phyloP scores from a whole-genome alignment of 2,888 invertebrate genomes.

The Lepidochitona cinerea region DNA sequence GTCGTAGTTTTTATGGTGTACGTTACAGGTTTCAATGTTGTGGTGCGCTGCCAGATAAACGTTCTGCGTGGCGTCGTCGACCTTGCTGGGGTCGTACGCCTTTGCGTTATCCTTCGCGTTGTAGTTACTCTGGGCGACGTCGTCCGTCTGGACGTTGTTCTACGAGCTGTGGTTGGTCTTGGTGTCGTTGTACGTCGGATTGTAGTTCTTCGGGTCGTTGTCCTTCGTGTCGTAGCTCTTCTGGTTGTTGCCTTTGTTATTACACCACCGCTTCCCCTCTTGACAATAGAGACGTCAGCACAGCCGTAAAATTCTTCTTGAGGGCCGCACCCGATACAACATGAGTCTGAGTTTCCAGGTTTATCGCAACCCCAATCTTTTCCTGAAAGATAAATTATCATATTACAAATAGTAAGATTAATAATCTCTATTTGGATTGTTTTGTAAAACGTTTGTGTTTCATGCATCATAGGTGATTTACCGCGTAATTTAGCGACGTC shows the following conservation, averaged over 20 bases:
- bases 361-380: conserved; percentile 37
- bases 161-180: not conserved
- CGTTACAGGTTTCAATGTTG: not conserved
- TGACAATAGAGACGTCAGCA: conserved; percentile 15
- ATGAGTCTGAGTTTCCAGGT: conserved; percentile 15
- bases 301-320: conserved; percentile 38
- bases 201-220: not conserved
- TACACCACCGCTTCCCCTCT: not conserved
- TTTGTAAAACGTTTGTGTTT: too few species aligned
- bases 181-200: not conserved
- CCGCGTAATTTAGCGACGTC: too few species aligned
- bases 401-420: too few species aligned
- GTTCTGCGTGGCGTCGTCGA: not conserved
- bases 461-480: too few species aligned
- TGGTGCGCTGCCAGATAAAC: not conserved
- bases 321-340: conserved; percentile 42
- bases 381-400: conserved; percentile 28
- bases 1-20: not conserved
- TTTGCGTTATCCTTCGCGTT: not conserved
- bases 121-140: not conserved
- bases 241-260: not conserved
- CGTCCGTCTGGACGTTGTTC: not conserved
- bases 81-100: not conserved
- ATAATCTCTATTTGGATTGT: too few species aligned
- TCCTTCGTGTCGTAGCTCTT: not conserved